phyloP scores from a whole-genome alignment of 2,113 vertebrate species.

The Pygoscelis adeliae region DNA sequence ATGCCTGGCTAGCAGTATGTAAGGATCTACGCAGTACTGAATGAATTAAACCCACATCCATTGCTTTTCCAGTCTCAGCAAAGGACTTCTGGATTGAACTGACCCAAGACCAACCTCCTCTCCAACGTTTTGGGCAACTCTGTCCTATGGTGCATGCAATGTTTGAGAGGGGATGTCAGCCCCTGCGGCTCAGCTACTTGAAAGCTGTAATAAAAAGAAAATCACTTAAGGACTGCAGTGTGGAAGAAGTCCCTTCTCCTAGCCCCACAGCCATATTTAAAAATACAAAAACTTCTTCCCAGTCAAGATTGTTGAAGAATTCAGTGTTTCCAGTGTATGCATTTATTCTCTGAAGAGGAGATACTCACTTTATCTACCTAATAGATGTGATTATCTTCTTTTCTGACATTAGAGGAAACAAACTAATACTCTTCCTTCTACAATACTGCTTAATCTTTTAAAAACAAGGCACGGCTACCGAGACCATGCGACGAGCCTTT shows the following conservation, averaged over 20 bases:
- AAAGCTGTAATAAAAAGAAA: background rate
- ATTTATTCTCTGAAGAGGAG: background rate
- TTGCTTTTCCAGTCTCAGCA: background rate
- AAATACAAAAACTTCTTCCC: background rate
- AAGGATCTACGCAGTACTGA: background rate
- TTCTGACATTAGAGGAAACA: background rate
- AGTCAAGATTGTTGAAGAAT: background rate
- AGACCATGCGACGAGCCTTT: background rate
- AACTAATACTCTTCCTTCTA: background rate
- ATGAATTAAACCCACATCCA: background rate
- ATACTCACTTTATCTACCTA: background rate
- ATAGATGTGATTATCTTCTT: background rate
- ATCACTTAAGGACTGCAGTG: background rate
- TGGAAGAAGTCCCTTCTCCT: background rate
- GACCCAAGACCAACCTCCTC: background rate
- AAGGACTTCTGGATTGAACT: background rate
- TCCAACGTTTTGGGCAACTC: background rate
- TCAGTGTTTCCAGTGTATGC: background rate
- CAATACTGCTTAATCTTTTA: background rate
- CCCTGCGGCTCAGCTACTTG: background rate
- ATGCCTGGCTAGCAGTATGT: background rate
- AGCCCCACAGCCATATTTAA: background rate
- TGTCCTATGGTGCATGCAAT: background rate
- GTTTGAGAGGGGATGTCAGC: background rate
- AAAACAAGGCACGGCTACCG: background rate